phyloP scores from a whole-genome alignment of 2,113 vertebrate genomes.

The Gallinago jamesoni region DNA sequence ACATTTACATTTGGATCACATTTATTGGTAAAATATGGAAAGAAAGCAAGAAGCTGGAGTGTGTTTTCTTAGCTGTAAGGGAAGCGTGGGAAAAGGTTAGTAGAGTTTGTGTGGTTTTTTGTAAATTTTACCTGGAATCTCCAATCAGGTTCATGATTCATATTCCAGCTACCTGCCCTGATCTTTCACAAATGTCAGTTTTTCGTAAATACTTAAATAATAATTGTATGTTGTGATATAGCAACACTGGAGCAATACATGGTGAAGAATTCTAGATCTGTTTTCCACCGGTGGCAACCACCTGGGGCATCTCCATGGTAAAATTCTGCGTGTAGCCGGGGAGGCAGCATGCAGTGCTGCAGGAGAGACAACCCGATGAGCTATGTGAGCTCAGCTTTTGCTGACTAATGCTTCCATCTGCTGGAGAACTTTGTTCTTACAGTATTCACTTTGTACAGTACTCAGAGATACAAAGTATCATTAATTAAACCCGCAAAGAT shows the following conservation, averaged over 20 bases:
- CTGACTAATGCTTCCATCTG: constrained; percentile 46
- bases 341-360: neutral
- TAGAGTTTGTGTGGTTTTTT: neutral
- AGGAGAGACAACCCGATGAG: neutral
- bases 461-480: neutral
- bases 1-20: neutral
- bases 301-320: neutral
- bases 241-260: neutral
- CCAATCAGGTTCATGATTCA: neutral
- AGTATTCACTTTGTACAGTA: neutral
- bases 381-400: neutral
- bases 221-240: neutral
- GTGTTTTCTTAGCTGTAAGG: neutral
- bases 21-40: neutral
- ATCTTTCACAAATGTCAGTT: neutral
- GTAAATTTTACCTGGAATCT: neutral
- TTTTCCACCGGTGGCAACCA: neutral
- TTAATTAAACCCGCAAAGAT: neutral
- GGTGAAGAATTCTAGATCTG: neutral
- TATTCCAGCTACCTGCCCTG: neutral
- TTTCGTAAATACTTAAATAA: neutral
- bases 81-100: neutral
- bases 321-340: neutral
- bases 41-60: neutral
- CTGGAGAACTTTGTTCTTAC: neutral